Evolutionary conservation across 2,797 vertebrate species (phyloP), one percentile per base, ranked within the genome.

Genomic region (Ficedula albicollis): DNA sequence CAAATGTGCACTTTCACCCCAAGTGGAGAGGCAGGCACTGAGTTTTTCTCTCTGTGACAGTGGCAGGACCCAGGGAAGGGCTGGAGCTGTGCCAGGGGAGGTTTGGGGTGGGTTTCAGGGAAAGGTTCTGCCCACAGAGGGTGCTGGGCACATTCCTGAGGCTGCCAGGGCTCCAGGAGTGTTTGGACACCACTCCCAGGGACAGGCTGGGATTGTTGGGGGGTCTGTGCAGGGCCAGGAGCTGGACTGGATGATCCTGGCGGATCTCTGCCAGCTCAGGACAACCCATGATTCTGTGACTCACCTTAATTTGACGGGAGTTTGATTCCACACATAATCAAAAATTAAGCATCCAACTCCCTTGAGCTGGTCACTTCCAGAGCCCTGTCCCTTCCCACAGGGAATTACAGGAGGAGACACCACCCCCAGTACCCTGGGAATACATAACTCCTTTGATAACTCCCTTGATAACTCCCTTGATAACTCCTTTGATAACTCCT

Each of bases 131-230:
- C 11, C 5, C 29, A 12, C 51, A 27, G 58, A 56, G 32, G 51
- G 27, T 72, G 36, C 6, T 62, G 73, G 39, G 10, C 36, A 51
- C 13, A 0, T 1, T 0, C 43, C 22, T 1, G 0, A 36, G 12
- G 32, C 49, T 72, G 49, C 18, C 84, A 72, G 67, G 79, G 43
- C 59, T 44, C 67, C 27, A 18, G 67, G 27, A 56, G 13, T 0
- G 0, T 16, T 32, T 49, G 67, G 38, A 58, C 5, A 16, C 0
- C 0, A 0, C 82, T 11, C 5, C 1, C 7, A 69, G 41, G 30
- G 8, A 7, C 48, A 20, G 30, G 58, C 4, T 64, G 55, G 39
- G 39, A 8, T 34, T 54, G 4, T 25, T 51, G 67, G 13, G 22
- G 15, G 9, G 27, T 29, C 51, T 64, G 36, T 2, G 75, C 13